Percentiles rank a stretch among this genome's conserved stretches.
Conservation (phyloP, 2,888 invertebrate species). For the Scrobipalpa costella region DNA sequence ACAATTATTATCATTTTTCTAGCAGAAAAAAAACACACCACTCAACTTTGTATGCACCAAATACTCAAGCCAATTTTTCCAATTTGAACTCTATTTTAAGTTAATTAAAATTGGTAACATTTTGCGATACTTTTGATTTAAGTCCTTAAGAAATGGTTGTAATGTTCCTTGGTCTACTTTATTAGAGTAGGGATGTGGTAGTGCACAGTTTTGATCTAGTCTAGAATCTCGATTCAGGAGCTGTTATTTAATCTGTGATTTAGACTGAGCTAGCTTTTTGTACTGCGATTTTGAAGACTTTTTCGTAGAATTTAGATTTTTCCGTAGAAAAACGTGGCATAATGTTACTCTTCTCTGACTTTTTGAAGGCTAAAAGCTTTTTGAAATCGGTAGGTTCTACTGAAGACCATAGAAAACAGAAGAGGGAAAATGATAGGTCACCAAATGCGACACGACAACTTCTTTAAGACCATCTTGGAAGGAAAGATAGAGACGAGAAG, state of each 20-base stretch:
- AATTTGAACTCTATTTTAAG: slow-evolving; percentile 40
- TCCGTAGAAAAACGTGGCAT: no score
- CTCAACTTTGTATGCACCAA: slow-evolving; percentile 32
- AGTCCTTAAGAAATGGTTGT: slow-evolving; percentile 44
- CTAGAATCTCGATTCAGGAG: slow-evolving; percentile 37
- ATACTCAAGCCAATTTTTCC: neutral
- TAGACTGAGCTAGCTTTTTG: neutral
- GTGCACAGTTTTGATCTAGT: slow-evolving; percentile 39
- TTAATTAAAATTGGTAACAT: slow-evolving; percentile 37
- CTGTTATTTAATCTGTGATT: neutral
- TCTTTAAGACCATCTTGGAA: no score
- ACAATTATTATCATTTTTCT: slow-evolving; percentile 79
- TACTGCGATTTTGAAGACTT: no score
- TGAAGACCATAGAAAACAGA: no score
- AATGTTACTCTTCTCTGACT: no score
- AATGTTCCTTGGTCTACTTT: slow-evolving; percentile 73
- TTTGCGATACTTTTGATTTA: slow-evolving; percentile 42
- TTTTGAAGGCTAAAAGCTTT: no score
- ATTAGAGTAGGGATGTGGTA: slow-evolving; percentile 64
- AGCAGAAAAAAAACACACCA: slow-evolving; percentile 68
- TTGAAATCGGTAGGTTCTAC: no score
- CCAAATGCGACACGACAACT: no score
- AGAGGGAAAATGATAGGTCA: no score
- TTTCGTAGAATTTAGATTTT: no score
- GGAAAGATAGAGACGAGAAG: no score